Base-by-base conservation (phyloP, 2,113 vertebrate species). In the Micromys minutus region DNA sequence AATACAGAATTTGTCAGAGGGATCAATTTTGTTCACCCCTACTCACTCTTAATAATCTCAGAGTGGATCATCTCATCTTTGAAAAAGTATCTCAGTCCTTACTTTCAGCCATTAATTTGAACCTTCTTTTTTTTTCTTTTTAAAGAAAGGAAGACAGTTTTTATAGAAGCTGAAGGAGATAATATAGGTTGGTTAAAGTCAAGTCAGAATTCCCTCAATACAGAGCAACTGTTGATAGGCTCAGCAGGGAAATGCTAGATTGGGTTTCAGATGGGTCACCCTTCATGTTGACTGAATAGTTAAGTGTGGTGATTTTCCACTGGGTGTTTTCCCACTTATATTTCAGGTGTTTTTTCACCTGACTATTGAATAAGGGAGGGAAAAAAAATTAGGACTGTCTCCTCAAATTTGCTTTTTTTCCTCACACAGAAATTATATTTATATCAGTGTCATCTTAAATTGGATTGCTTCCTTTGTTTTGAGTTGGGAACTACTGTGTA, bases 1-100 rank as follows among this genome's bases (percentile, higher is more conserved):
- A 93, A 96, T 65, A 74, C 81, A 15, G 0, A 81, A 55, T 93
- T 98, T 90, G 24, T 97, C 39, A 94, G 92, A 95, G 65, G 52
- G 84, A 91, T 97, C 90, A 42, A 75, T 88, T 96, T 95, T 96
- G 21, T 94, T 88, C 45, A 79, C 83, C n/a, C 34, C 22, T 84
- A 94, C 80, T 86, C 42, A 94, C 93, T 95, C 94, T 96, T 94
- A 8, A 63, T 92, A 86, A 92, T 96, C 69, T 97, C 71, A 71
- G 47, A 93, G 79, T 86, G 75, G 65, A 29, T 97, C 89, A 88
- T 97, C 71, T 94, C 94, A 31, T 1, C 81, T 96, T 96, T 97
- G 92, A 47, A 93, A 91, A 3, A 15, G 19, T 79, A 95, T 95
- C 47, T 55, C 17, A 91, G 8, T 95, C 8, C 94, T 91, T 94